Percentiles rank a stretch among this genome's conserved stretches.
These are phyloP conservation scores for Crotalus helleri DNA, from an alignment of 2,113 vertebrate species.

Conservation along the genomic window DNA sequence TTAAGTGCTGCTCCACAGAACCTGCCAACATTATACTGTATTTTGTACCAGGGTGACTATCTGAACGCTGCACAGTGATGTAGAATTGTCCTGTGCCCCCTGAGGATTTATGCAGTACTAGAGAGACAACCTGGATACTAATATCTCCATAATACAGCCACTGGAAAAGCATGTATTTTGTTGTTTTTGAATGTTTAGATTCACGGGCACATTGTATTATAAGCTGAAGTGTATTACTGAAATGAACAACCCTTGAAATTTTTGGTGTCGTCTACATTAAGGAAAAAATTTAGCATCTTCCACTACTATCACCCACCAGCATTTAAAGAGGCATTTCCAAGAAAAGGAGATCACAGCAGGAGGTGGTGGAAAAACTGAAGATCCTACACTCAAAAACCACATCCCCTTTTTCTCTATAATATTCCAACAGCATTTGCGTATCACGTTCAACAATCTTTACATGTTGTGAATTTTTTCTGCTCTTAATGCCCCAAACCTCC, in stretches of 20 bases:
- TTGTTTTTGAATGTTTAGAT: not conserved
- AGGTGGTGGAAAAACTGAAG: not conserved
- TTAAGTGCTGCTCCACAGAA: not conserved
- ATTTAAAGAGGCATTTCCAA: not conserved
- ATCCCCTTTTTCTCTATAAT: not conserved
- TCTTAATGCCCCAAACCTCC: not conserved
- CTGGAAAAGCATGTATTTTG: not conserved
- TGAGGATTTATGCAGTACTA: not conserved
- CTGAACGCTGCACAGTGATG: not conserved
- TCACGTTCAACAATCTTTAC: not conserved
- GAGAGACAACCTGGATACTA: not conserved
- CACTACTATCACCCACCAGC: not conserved
- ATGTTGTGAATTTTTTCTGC: not conserved
- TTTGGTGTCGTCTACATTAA: not conserved
- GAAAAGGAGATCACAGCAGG: not conserved
- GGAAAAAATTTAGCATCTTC: fast-evolving
- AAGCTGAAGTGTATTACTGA: not conserved
- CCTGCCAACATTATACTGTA: not conserved
- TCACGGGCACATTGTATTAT: not conserved
- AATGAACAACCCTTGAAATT: not conserved
- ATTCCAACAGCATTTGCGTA: not conserved
- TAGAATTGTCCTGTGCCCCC: not conserved
- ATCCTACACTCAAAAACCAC: not conserved
- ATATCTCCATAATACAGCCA: not conserved
- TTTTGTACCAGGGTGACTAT: not conserved